These are phyloP conservation scores for Saccostrea echinata DNA, from an alignment of 1,140 invertebrate genomes.

Conservation along the genomic window DNA sequence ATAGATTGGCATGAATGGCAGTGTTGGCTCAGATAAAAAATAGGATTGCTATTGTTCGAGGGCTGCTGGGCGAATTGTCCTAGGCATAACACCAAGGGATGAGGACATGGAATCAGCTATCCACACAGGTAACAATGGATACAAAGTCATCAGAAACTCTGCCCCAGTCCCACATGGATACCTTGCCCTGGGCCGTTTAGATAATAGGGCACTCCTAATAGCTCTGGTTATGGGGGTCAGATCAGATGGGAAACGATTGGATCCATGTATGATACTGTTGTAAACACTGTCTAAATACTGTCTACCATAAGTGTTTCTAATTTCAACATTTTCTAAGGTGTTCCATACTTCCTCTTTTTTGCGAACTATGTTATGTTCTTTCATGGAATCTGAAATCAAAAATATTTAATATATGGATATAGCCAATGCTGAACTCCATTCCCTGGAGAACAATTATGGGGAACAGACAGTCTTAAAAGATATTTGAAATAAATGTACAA, in stretches of 20 bases:
- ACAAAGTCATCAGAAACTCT: conserved; percentile 71
- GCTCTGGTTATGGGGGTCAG: conserved; percentile 76
- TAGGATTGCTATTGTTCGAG: conserved; percentile 27
- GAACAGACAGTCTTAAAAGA: too few species aligned
- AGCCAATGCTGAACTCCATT: too few species aligned
- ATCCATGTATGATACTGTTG: conserved; percentile 62
- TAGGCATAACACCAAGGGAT: conserved; percentile 68
- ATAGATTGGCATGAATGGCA: not conserved
- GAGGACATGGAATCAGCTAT: conserved; percentile 72
- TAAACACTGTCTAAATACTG: conserved; percentile 73
- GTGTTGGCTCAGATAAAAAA: not conserved
- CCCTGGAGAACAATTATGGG: too few species aligned
- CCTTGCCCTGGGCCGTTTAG: conserved; percentile 73
- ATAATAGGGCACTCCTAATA: conserved; percentile 75
- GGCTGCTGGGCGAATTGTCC: conserved; percentile 60
- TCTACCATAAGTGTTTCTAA: conserved; percentile 69
- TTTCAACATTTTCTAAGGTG: conserved; percentile 67
- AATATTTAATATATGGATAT: too few species aligned
- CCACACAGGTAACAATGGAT: conserved; percentile 75
- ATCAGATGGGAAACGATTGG: conserved; percentile 68
- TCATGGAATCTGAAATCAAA: conserved; percentile 64
- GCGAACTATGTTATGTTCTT: conserved; percentile 62
- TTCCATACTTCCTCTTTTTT: conserved; percentile 74
- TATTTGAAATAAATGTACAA: too few species aligned
- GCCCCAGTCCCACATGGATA: conserved; percentile 76